These are phyloP conservation scores for Willisornis vidua DNA, from an alignment of 2,113 vertebrate genomes.

Conservation along the genomic window DNA sequence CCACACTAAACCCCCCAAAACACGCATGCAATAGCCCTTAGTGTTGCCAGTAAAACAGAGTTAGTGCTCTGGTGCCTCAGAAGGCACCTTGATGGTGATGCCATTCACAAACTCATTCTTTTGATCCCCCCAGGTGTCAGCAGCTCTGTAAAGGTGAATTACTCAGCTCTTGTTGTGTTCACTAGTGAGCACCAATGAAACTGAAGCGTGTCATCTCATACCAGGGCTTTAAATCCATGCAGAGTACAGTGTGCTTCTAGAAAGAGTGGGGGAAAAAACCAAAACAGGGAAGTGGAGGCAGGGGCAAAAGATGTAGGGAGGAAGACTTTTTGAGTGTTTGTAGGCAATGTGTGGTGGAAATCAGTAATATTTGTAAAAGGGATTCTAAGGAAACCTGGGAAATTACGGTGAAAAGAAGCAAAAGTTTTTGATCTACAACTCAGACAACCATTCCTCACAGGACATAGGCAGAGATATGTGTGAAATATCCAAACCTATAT, in stretches of 20 bases:
- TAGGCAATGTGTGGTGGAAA: background rate
- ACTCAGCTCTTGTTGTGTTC: background rate
- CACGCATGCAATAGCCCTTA: background rate
- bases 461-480: background rate
- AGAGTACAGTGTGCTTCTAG: background rate
- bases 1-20: fast-evolving
- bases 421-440: background rate
- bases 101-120: background rate
- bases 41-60: background rate
- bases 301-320: fast-evolving
- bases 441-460: background rate
- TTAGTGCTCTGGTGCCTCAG: background rate
- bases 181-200: background rate
- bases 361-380: background rate
- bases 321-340: background rate
- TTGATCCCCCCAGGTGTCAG: background rate
- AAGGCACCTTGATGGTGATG: background rate
- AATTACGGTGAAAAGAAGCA: background rate
- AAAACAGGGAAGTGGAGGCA: background rate
- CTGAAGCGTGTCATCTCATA: background rate
- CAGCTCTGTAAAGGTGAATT: background rate
- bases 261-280: background rate
- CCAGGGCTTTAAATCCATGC: background rate
- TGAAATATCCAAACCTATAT: background rate
- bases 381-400: background rate